Base-by-base conservation (phyloP, 2,113 vertebrate genomes). In the Nycticebus coucang region DNA sequence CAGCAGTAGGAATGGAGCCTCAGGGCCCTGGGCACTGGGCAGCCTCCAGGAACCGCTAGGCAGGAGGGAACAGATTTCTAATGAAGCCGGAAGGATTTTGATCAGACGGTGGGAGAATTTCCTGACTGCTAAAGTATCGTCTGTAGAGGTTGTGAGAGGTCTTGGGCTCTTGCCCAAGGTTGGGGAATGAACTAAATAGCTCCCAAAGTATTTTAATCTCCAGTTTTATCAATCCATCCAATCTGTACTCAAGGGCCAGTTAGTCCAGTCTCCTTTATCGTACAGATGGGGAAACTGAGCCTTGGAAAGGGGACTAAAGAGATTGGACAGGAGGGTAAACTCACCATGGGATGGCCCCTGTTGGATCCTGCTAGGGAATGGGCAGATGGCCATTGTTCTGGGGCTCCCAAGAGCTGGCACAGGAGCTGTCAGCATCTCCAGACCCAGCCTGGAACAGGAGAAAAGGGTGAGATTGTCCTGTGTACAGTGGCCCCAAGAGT, bases 91-190 rank as follows among this genome's bases (percentile, higher is more conserved):
- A 97, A 97, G 89, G 92, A 91, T 92, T 96, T 96, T 69, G 94
- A 95, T 96, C 97, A 95, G 96, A 93, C 59, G 11, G 55, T 90
- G 88, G 92, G 93, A 94, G 93, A 93, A 85, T 94, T 97, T 96
- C 96, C 96, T 92, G 90, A 75, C 94, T 82, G 84, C 62, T 66
- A 0, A 93, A 80, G 68, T 57, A 35, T 53, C 37, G 18, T 75
- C 94, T 87, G 79, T 50, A 68, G 92, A 96, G 87, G 93, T 97
- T 88, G 18, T 41, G 2, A 95, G 96, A 97, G 94, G 95, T 82
- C 84, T 11, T 33, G 0, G 64, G 84, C 84, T 92, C 90, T 95
- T 92, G 94, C 78, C 95, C 81, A 92, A 93, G 78, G 68, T 81
- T 91, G 50, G 82, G 68, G 24, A 91, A 72, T 62, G 87, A 66